These are phyloP conservation scores for Psilopsiagon aurifrons DNA, from an alignment of 2,113 vertebrate genomes.

Conservation along the genomic window DNA sequence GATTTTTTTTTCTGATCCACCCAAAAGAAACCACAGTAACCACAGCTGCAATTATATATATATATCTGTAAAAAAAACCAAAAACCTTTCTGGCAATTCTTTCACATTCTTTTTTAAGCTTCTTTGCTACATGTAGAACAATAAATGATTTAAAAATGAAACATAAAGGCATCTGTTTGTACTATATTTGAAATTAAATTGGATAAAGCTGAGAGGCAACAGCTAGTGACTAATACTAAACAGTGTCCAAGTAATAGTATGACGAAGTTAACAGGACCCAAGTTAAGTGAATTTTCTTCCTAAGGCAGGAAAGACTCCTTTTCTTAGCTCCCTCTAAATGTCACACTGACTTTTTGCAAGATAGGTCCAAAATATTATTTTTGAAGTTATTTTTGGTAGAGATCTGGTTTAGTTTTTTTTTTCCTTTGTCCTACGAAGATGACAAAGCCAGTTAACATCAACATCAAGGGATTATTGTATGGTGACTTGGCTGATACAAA, in stretches of 20 bases:
- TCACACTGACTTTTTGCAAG: slow-evolving; percentile 64
- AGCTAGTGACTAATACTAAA: slow-evolving; percentile 59
- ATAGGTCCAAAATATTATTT: slow-evolving; percentile 65
- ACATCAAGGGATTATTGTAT: slow-evolving; percentile 44
- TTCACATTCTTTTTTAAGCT: slow-evolving; percentile 64
- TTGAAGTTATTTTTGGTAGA: slow-evolving; percentile 61
- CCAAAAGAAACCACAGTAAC: slow-evolving; percentile 61
- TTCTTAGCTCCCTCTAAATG: slow-evolving; percentile 69
- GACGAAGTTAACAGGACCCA: slow-evolving; percentile 59
- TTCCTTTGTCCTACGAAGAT: slow-evolving; percentile 43
- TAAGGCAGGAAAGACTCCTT: slow-evolving; percentile 63
- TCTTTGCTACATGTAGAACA: slow-evolving; percentile 63
- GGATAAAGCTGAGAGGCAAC: slow-evolving; percentile 55
- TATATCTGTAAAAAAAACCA: slow-evolving; percentile 51
- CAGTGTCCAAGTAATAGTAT: slow-evolving; percentile 61
- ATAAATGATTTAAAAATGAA: slow-evolving; percentile 74
- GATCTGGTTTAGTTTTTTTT: slow-evolving; percentile 25
- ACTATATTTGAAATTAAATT: slow-evolving; percentile 66
- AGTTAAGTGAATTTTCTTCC: slow-evolving; percentile 60
- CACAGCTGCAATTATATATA: slow-evolving; percentile 66
- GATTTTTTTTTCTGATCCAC: slow-evolving; percentile 69
- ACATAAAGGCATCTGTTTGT: slow-evolving; percentile 63
- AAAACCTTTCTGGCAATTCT: slow-evolving; percentile 65
- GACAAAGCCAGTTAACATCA: slow-evolving; percentile 20
- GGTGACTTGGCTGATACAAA: slow-evolving; percentile 38